These are phyloP conservation scores for Tupaia chinensis DNA, from an alignment of 2,113 vertebrate genomes.

Conservation along the genomic window DNA sequence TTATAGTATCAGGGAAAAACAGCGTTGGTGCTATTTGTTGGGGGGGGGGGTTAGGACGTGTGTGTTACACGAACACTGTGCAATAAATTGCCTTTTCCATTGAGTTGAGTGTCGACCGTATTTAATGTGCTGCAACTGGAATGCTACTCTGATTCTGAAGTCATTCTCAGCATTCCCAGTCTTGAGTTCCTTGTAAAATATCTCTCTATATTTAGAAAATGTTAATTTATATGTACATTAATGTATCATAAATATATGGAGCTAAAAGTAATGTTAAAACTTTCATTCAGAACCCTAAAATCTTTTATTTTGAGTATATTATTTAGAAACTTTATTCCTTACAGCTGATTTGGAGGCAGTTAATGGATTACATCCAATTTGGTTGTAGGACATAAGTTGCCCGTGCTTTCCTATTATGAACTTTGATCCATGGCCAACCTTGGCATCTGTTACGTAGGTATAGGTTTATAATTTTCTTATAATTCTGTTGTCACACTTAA, in stretches of 20 bases:
- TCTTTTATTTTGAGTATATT: background rate
- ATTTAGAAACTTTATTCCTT: background rate
- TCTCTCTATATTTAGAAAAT: background rate
- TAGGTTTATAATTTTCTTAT: background rate
- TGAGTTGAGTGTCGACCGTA: background rate
- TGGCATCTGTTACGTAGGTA: background rate
- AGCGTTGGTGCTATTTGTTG: background rate
- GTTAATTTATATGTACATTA: background rate
- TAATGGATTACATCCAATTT: background rate
- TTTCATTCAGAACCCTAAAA: background rate
- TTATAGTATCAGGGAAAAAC: background rate
- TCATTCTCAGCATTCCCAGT: background rate
- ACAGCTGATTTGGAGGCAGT: background rate
- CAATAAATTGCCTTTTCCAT: background rate
- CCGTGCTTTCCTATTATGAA: background rate
- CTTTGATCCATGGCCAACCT: background rate
- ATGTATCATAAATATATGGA: background rate
- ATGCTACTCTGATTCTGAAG: background rate
- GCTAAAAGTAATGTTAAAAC: background rate
- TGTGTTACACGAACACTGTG: background rate
- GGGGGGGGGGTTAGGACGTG: background rate
- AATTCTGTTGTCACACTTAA: background rate
- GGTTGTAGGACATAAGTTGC: background rate
- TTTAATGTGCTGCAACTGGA: background rate
- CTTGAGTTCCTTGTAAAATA: constrained; percentile 12